Evolutionary conservation across 2,113 vertebrate genomes (phyloP).

Genomic region (Empidonax alnorum): DNA sequence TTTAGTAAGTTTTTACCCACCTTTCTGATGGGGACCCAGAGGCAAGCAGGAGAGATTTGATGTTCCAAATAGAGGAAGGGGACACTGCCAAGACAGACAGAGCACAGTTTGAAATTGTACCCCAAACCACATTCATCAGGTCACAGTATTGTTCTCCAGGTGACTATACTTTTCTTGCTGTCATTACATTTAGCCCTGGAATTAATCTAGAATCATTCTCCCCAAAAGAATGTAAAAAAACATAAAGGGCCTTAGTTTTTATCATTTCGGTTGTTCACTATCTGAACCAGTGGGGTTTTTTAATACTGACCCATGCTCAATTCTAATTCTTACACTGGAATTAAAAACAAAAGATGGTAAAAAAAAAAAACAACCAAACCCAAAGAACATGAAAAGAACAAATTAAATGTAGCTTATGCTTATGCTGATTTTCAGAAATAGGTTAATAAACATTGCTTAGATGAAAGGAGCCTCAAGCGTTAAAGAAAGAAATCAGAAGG

Average conservation of each 20-base stretch:
- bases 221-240: neutral
- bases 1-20: neutral
- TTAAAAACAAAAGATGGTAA: neutral
- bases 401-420: slow-evolving; percentile 55
- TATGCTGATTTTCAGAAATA: slow-evolving; percentile 65
- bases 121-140: neutral
- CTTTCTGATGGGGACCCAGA: neutral
- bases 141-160: neutral
- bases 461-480: slow-evolving; percentile 70
- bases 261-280: neutral
- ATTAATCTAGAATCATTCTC: neutral
- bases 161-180: neutral
- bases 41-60: neutral
- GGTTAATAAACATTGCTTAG: slow-evolving; percentile 69
- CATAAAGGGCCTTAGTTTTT: neutral
- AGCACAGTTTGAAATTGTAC: neutral
- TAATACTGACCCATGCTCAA: neutral
- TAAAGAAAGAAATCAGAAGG: slow-evolving; percentile 72
- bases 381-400: slow-evolving; percentile 27
- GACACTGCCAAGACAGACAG: neutral
- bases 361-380: neutral
- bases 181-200: neutral
- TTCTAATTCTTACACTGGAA: neutral
- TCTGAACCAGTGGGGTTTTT: neutral
- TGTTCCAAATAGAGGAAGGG: neutral